Evolutionary conservation across 2,113 vertebrate genomes (phyloP).

Genomic region (Cathartes aura): DNA sequence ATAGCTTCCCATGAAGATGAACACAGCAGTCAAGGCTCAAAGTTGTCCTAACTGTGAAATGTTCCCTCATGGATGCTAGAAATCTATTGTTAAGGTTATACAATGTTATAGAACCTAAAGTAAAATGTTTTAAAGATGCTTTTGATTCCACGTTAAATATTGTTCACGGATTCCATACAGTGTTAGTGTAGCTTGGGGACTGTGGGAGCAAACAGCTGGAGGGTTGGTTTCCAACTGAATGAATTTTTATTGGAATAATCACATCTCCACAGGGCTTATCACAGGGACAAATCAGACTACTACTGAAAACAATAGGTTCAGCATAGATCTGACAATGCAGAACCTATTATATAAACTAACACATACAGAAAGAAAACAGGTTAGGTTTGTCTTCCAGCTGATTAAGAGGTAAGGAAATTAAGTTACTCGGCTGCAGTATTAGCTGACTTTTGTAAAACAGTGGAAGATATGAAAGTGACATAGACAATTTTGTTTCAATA

Average conservation of each 20-base stretch:
- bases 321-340: slow-evolving; percentile 51
- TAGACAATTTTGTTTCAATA: slow-evolving; percentile 78
- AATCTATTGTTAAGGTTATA: slow-evolving; percentile 36
- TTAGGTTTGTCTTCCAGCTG: slow-evolving; percentile 34
- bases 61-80: not conserved
- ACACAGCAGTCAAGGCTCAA: not conserved
- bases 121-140: slow-evolving; percentile 58
- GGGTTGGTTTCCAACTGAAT: slow-evolving; percentile 82
- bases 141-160: slow-evolving; percentile 67
- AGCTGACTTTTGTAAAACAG: slow-evolving; percentile 37
- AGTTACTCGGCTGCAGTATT: slow-evolving; percentile 22
- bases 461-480: slow-evolving; percentile 62
- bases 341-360: slow-evolving; percentile 43
- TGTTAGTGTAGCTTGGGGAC: slow-evolving; percentile 75
- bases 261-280: slow-evolving; percentile 82
- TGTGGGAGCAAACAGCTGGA: slow-evolving; percentile 85
- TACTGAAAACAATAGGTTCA: slow-evolving; percentile 79
- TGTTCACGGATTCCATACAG: slow-evolving; percentile 69
- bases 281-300: slow-evolving; percentile 78
- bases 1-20: slow-evolving; percentile 16
- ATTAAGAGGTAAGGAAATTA: slow-evolving; percentile 44
- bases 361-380: not conserved
- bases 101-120: not conserved
- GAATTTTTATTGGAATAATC: slow-evolving; percentile 86
- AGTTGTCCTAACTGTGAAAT: not conserved